Conservation (phyloP, 2,797 vertebrate genomes). For the Thalassophryne amazonica region DNA sequence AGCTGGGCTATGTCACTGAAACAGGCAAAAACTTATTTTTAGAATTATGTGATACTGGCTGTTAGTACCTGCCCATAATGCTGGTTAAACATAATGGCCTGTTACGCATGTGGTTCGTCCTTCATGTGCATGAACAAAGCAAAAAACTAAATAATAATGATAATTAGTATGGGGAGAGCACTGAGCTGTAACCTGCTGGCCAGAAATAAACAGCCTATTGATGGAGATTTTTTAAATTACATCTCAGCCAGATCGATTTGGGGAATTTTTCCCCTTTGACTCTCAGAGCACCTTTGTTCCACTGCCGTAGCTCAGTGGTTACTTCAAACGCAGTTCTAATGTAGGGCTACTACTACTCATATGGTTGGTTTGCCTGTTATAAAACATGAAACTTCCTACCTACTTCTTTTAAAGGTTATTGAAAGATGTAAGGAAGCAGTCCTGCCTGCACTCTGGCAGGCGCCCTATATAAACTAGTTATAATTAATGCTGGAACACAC, state of each 20-base stretch:
- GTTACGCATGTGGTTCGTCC: too few relatives aligned
- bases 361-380: slow-evolving; percentile 37
- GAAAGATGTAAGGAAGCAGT: slow-evolving; percentile 1
- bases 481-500: slow-evolving; percentile 52
- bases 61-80: not conserved
- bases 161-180: slow-evolving; percentile 55
- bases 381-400: slow-evolving; percentile 21
- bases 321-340: too few relatives aligned
- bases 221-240: slow-evolving; percentile 41
- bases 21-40: not conserved
- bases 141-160: too few relatives aligned
- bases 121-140: too few relatives aligned
- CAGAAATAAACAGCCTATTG: slow-evolving; percentile 23
- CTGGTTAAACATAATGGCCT: slow-evolving; percentile 3
- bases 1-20: not conserved
- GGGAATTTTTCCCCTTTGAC: slow-evolving; percentile 56
- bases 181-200: slow-evolving; percentile 37
- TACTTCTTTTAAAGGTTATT: slow-evolving; percentile 7
- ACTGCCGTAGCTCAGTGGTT: too few relatives aligned
- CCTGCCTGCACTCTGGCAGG: slow-evolving; percentile 21
- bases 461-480: slow-evolving; percentile 35
- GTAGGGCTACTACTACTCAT: too few relatives aligned
- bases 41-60: not conserved
- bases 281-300: slow-evolving; percentile 40
- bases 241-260: slow-evolving; percentile 33